Evolutionary conservation across 2,888 invertebrate genomes (phyloP).

Genomic region (Apotomis capreana): DNA sequence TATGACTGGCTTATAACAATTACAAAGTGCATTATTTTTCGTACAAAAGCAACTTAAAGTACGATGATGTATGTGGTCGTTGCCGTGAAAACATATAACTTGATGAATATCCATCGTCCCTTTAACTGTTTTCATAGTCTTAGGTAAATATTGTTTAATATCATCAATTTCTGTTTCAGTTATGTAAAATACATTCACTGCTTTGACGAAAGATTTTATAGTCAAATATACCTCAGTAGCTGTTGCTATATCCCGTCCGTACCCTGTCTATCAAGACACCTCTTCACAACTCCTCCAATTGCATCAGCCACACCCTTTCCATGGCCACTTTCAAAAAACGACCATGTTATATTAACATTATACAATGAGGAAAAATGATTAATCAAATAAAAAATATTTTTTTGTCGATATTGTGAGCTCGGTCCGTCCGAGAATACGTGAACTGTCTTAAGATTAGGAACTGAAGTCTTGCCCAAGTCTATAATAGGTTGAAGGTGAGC

Average conservation of each 20-base stretch:
- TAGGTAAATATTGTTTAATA: too few relatives aligned
- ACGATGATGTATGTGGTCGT: constrained; percentile 10
- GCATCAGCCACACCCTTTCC: constrained; percentile 43
- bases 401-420: neutral
- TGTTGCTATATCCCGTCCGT: constrained; percentile 41
- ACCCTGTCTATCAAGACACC: constrained; percentile 37
- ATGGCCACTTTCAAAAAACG: constrained; percentile 43
- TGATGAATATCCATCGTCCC: too few relatives aligned
- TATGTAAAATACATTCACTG: neutral
- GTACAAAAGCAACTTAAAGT: constrained; percentile 14
- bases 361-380: constrained; percentile 28
- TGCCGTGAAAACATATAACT: too few relatives aligned
- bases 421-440: neutral
- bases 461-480: too few relatives aligned
- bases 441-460: neutral
- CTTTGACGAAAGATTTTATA: neutral
- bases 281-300: constrained; percentile 42
- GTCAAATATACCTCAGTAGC: too few relatives aligned
- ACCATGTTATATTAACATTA: constrained; percentile 40
- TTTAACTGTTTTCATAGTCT: too few relatives aligned
- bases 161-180: too few relatives aligned
- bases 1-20: constrained; percentile 8
- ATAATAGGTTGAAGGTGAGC: constrained; percentile 1
- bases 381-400: constrained; percentile 13
- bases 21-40: constrained; percentile 1